Percentiles rank a stretch among this genome's conserved stretches.
phyloP scores from a whole-genome alignment of 2,113 vertebrate genomes.

The Himantopus leucocephalus region DNA sequence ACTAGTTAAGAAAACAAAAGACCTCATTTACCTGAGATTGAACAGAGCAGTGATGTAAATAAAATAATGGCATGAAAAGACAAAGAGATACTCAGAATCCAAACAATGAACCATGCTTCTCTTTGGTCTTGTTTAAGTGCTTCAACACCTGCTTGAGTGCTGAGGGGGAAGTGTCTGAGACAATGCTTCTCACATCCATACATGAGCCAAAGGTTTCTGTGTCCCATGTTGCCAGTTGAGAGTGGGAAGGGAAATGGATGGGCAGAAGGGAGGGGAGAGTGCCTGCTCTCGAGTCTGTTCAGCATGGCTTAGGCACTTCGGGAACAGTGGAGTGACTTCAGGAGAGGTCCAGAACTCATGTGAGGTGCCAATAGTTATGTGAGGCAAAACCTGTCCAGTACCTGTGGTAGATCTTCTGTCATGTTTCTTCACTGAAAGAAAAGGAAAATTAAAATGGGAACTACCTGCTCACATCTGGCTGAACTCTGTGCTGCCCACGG shows the following conservation, averaged over 20 bases:
- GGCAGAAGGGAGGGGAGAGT: neutral
- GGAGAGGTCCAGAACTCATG: neutral
- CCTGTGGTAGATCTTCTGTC: neutral
- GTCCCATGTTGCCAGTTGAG: neutral
- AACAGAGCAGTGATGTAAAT: constrained; percentile 56
- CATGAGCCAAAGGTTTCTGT: neutral
- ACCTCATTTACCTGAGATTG: constrained; percentile 82
- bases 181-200: neutral
- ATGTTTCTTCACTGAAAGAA: neutral
- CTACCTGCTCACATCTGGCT: neutral
- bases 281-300: neutral
- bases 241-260: neutral
- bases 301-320: neutral
- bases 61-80: constrained; percentile 39
- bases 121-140: constrained; percentile 60
- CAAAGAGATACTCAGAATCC: constrained; percentile 58
- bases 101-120: constrained; percentile 57
- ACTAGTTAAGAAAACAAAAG: constrained; percentile 6
- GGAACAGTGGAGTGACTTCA: neutral
- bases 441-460: neutral
- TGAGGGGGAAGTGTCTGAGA: neutral
- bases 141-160: neutral
- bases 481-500: neutral
- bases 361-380: neutral
- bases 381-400: neutral